Evolutionary conservation across 2,888 invertebrate genomes (phyloP).

Genomic region (Caenorhabditis afra): DNA sequence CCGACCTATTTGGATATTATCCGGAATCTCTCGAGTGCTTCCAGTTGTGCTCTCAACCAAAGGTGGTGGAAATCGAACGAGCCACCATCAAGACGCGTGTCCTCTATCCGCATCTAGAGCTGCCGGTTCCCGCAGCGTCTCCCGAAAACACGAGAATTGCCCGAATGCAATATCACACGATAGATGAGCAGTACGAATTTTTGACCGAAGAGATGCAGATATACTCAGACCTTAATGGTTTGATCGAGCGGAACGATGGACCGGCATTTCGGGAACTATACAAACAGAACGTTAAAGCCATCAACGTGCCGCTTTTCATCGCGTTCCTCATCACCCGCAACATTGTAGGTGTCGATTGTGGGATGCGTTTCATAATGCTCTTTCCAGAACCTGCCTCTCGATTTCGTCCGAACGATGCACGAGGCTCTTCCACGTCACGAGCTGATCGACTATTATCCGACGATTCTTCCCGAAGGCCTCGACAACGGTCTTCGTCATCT

Average conservation of each 20-base stretch:
- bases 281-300: constrained; percentile 32
- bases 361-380: too few relatives aligned
- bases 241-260: constrained; percentile 23
- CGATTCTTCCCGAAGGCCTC: constrained; percentile 60
- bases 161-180: constrained; percentile 11
- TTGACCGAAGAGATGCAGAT: constrained; percentile 39
- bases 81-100: constrained; percentile 29
- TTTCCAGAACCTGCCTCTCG: constrained; percentile 52
- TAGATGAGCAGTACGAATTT: constrained; percentile 12
- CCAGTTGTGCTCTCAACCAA: constrained; percentile 3
- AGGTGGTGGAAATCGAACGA: constrained; percentile 34
- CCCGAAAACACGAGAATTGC: constrained; percentile 17
- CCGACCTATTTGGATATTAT: constrained; percentile 66
- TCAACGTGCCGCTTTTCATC: constrained; percentile 63
- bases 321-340: constrained; percentile 46
- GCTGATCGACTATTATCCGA: constrained; percentile 69
- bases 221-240: constrained; percentile 46
- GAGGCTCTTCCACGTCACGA: constrained; percentile 71
- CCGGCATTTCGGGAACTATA: constrained; percentile 39
- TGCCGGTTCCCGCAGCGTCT: neutral
- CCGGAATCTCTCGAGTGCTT: constrained; percentile 53
- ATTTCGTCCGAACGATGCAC: constrained; percentile 61
- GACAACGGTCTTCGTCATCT: constrained; percentile 63
- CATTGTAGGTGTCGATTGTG: constrained; percentile 59
- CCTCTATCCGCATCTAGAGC: neutral